Base-by-base conservation (phyloP, 2,888 invertebrate species). In the Aphidius colemani region DNA sequence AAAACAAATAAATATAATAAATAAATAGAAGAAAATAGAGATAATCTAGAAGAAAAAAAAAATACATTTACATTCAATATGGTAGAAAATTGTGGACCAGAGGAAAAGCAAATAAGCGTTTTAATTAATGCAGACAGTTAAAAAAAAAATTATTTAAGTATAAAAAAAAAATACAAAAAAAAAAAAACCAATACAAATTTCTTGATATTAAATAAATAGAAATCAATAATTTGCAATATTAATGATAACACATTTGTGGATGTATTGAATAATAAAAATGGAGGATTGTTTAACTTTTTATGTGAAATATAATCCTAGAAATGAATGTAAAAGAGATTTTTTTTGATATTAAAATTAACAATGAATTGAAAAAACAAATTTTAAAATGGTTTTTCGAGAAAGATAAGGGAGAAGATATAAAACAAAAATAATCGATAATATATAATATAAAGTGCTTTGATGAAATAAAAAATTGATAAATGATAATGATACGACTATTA, bases 381-480 rank as follows among this genome's bases (percentile, higher is more conserved):
- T 13, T 48, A 13, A 7, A 13, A 11, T 57, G 46, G n/a, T 43
- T 7, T n/a, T 49, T 46, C 11, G 58, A 53, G 53, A 67, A 57
- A 55, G 59, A 50, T 30, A 18, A 66, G 69, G 7, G 58, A 41
- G 53, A 48, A 53, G 64, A 66, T 56, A 66, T 65, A 63, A 40
- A 50, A 65, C 53, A 59, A 63, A 60, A 64, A 60, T 63, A 65
- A 63, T 59, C 67, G 70, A 62, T 65, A 67, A 75, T 72, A 72
- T 74, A 71, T 76, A 80, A 78, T 72, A 80, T 30, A 18, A 18
- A 80, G 80, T 80, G 80, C 80, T 80, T 80, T 80, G 77, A 80
- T 74, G 75, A 30, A 30, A 30, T 3, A 30, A 30, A 30, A 30
- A 30, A 30, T 30, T 0, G 5, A 30, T 30, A 30, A 30, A 30